These are phyloP conservation scores for Exocentrus adspersus DNA, from an alignment of 2,888 invertebrate genomes.

Conservation along the genomic window DNA sequence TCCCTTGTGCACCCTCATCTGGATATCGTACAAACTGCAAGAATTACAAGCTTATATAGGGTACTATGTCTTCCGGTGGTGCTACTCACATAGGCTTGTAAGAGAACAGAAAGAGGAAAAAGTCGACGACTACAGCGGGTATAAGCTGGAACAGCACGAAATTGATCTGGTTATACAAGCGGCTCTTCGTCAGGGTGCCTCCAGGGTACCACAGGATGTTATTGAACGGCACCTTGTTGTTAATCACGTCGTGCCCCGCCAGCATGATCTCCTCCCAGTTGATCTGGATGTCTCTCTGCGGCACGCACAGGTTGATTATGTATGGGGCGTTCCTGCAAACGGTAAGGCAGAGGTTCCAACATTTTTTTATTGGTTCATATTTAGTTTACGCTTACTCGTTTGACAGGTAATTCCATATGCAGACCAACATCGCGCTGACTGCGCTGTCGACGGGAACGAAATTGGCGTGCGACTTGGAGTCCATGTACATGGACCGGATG, in stretches of 20 bases:
- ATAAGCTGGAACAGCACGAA: slow-evolving; percentile 89
- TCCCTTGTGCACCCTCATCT: slow-evolving; percentile 78
- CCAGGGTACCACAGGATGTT: slow-evolving; percentile 86
- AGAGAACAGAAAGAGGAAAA: slow-evolving; percentile 79
- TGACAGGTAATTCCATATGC: slow-evolving; percentile 70
- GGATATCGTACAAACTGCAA: slow-evolving; percentile 31
- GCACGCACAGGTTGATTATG: slow-evolving; percentile 44
- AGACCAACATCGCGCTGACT: slow-evolving; percentile 80
- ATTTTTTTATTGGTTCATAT: too few relatives aligned
- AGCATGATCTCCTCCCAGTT: slow-evolving; percentile 92
- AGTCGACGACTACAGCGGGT: slow-evolving; percentile 88
- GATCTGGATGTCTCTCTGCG: slow-evolving; percentile 58
- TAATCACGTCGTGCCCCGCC: slow-evolving; percentile 79
- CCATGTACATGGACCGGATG: slow-evolving; percentile 84
- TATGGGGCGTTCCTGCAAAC: slow-evolving; percentile 39
- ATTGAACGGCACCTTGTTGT: slow-evolving; percentile 82
- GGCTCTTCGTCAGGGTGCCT: slow-evolving; percentile 84
- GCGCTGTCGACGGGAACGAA: slow-evolving; percentile 82
- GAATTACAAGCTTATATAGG: too few relatives aligned
- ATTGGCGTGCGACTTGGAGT: slow-evolving; percentile 71
- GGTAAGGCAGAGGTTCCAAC: too few relatives aligned
- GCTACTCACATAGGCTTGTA: slow-evolving; percentile 84
- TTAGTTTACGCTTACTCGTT: slow-evolving; percentile 34
- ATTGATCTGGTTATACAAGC: slow-evolving; percentile 81
- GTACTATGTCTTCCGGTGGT: too few relatives aligned